Conservation (phyloP, 2,797 vertebrate genomes). For the Bovichtus variegatus region DNA sequence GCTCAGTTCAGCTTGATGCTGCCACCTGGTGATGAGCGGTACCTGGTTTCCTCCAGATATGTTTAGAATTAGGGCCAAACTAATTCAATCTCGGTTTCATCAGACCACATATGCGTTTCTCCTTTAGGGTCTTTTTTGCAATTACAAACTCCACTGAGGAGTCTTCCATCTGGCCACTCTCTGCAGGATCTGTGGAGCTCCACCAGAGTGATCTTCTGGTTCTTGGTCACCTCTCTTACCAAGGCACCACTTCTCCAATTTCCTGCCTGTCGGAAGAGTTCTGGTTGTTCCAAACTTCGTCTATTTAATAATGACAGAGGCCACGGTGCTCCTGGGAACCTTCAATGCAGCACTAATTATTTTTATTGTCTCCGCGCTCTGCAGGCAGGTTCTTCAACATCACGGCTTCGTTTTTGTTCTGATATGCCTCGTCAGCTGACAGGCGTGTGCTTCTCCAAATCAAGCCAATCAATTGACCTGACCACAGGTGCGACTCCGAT, state of each 20-base stretch:
- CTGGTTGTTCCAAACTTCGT: not conserved
- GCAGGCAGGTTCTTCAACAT: not conserved
- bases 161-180: not conserved
- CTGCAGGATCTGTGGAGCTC: not conserved
- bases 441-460: not conserved
- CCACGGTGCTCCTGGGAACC: not conserved
- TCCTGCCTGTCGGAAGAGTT: too few relatives aligned
- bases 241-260: not conserved
- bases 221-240: not conserved
- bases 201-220: not conserved
- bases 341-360: not conserved
- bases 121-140: too few relatives aligned
- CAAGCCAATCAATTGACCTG: accelerated
- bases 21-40: too few relatives aligned
- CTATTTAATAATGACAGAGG: not conserved
- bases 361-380: not conserved
- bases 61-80: too few relatives aligned
- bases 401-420: not conserved
- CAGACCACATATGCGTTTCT: too few relatives aligned
- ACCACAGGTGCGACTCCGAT: not conserved
- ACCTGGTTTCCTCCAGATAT: too few relatives aligned
- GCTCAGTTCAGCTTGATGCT: too few relatives aligned
- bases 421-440: not conserved
- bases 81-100: too few relatives aligned
- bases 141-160: too few relatives aligned